Percentiles rank a stretch among this genome's conserved stretches.
phyloP scores from a whole-genome alignment of 1,140 invertebrate genomes.

The Drosophila kurseongensis region DNA sequence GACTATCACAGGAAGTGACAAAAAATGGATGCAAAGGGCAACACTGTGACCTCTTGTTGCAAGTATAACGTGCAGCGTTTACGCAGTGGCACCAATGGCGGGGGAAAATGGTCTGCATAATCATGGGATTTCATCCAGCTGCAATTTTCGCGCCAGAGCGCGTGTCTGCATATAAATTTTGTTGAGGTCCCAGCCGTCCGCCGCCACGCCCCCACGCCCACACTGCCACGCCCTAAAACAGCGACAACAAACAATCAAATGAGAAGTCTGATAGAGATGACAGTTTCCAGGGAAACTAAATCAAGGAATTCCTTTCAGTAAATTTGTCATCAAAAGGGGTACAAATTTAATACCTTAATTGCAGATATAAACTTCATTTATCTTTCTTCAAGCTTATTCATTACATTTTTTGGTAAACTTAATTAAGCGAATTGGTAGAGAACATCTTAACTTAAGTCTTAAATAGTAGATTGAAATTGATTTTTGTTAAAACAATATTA shows the following conservation, averaged over 20 bases:
- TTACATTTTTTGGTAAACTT: no score
- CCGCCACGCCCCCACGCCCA: slow-evolving; percentile 5
- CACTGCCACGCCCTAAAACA: slow-evolving; percentile 22
- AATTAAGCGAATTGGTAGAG: no score
- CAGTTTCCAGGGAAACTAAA: not conserved
- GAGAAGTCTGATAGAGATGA: slow-evolving; percentile 17
- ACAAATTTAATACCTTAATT: no score
- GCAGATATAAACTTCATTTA: no score
- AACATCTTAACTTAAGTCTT: no score
- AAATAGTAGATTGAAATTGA: no score
- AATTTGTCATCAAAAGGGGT: not conserved
- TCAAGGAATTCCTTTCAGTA: not conserved
- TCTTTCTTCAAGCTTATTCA: no score
- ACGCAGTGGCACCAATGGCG: slow-evolving; percentile 31
- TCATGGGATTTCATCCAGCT: slow-evolving; percentile 80
- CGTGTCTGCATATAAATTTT: slow-evolving; percentile 79
- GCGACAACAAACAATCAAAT: slow-evolving; percentile 27
- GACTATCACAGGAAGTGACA: not conserved
- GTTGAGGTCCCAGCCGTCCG: slow-evolving; percentile 17
- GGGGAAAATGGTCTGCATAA: slow-evolving; percentile 72
- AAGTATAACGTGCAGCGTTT: slow-evolving; percentile 49
- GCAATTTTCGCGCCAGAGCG: slow-evolving; percentile 77
- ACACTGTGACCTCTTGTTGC: slow-evolving; percentile 37
- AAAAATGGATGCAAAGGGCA: slow-evolving; percentile 26
- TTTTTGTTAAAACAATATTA: no score